phyloP scores from a whole-genome alignment of 2,113 vertebrate species.

The Barnardius zonarius region DNA sequence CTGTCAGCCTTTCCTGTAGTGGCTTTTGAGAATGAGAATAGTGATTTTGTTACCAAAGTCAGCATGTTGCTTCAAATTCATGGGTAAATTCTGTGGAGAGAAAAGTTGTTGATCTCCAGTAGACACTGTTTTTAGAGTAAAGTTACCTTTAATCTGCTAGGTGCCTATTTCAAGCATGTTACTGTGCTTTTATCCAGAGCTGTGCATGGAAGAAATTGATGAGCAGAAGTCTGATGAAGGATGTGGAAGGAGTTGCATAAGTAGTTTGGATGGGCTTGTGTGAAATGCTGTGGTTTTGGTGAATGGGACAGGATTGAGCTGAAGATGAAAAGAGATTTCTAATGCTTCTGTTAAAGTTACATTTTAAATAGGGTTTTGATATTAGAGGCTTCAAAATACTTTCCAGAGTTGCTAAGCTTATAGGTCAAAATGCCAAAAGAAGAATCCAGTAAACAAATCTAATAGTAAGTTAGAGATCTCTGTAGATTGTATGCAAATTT shows the following conservation, averaged over 20 bases:
- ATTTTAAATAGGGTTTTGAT: not conserved
- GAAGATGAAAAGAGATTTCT: not conserved
- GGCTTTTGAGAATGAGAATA: not conserved
- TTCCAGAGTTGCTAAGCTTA: not conserved
- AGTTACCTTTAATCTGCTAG: not conserved
- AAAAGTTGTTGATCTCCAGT: not conserved
- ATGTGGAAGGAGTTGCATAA: not conserved
- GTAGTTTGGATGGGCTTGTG: not conserved
- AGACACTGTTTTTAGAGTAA: not conserved
- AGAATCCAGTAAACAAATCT: not conserved
- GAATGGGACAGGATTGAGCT: not conserved
- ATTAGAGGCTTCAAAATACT: not conserved
- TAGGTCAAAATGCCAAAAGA: not conserved
- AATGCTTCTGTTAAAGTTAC: not conserved
- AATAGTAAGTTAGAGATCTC: not conserved
- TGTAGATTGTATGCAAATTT: not conserved
- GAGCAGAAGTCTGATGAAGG: not conserved
- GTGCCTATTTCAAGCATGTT: not conserved
- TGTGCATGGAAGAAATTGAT: not conserved
- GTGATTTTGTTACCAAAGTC: not conserved
- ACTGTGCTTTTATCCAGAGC: not conserved
- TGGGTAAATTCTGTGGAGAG: not conserved
- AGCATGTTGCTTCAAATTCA: not conserved
- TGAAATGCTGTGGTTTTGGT: not conserved
- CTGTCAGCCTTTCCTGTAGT: not conserved